Conservation (phyloP, 2,888 invertebrate genomes). For the Trichacis sp. region DNA sequence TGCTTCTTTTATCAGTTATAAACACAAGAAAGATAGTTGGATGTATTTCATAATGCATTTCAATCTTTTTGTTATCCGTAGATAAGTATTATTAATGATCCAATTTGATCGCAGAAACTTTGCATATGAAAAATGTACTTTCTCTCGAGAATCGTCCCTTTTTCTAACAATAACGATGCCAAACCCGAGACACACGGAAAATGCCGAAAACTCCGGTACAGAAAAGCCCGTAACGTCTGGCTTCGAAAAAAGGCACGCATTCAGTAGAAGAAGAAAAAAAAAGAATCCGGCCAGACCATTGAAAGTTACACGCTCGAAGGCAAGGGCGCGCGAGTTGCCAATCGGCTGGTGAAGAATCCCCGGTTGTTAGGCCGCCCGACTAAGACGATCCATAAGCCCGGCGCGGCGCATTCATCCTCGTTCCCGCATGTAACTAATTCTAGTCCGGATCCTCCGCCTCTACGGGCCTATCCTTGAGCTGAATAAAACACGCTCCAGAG, state of each 20-base stretch:
- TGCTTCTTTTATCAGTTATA: too few species aligned
- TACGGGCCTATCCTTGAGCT: conserved; percentile 9
- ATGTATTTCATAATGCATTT: too few species aligned
- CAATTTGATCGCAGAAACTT: too few species aligned
- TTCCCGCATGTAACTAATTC: conserved; percentile 17
- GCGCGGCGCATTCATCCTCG: conserved; percentile 15
- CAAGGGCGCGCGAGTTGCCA: neutral
- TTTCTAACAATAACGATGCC: too few species aligned
- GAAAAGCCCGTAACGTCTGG: too few species aligned
- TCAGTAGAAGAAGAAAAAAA: neutral
- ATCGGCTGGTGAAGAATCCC: conserved; percentile 23
- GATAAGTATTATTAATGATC: too few species aligned
- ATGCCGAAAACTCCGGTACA: too few species aligned
- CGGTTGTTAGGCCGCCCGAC: conserved; percentile 14
- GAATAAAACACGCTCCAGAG: conserved; percentile 25
- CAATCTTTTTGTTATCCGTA: too few species aligned
- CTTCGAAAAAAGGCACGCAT: neutral
- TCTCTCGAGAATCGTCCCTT: too few species aligned
- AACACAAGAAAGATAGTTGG: too few species aligned
- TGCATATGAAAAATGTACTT: too few species aligned
- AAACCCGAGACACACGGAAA: too few species aligned
- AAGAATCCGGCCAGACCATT: neutral
- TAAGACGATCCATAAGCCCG: conserved; percentile 27
- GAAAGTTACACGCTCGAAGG: neutral
- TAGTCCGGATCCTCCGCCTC: conserved; percentile 2